phyloP scores from a whole-genome alignment of 2,888 invertebrate genomes.

The Pandemis corylana region DNA sequence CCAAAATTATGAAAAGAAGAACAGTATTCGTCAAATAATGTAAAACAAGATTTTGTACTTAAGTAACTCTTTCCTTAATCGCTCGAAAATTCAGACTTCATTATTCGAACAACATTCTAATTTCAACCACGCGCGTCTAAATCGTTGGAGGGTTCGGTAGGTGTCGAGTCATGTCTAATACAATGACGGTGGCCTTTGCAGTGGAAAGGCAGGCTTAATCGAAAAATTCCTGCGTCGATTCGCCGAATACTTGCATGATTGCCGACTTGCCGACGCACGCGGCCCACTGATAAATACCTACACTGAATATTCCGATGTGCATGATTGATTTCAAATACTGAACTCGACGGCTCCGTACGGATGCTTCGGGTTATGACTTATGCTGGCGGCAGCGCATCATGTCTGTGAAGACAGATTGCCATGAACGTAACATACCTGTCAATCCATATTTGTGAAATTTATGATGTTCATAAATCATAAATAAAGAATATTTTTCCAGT shows the following conservation, averaged over 20 bases:
- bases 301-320: constrained; percentile 39
- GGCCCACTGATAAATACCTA: constrained; percentile 46
- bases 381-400: no score
- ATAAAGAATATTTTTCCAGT: no score
- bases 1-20: neutral
- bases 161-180: constrained; percentile 58
- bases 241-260: constrained; percentile 62
- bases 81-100: constrained; percentile 10
- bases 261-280: constrained; percentile 46
- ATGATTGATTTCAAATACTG: constrained; percentile 40
- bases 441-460: no score
- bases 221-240: constrained; percentile 63
- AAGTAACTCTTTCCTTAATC: constrained; percentile 1
- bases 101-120: constrained; percentile 29
- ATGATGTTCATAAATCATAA: no score
- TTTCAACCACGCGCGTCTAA: constrained; percentile 24
- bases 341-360: constrained; percentile 8
- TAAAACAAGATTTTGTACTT: neutral
- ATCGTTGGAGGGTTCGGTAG: constrained; percentile 37
- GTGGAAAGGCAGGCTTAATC: constrained; percentile 58
- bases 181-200: constrained; percentile 52
- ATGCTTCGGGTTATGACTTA: constrained; percentile 6
- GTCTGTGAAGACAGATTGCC: no score
- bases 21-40: neutral
- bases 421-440: no score